Percentiles rank a stretch among this genome's conserved stretches.
Evolutionary conservation across 1,140 invertebrate genomes (phyloP).

Genomic region (Sycobia sp.): DNA sequence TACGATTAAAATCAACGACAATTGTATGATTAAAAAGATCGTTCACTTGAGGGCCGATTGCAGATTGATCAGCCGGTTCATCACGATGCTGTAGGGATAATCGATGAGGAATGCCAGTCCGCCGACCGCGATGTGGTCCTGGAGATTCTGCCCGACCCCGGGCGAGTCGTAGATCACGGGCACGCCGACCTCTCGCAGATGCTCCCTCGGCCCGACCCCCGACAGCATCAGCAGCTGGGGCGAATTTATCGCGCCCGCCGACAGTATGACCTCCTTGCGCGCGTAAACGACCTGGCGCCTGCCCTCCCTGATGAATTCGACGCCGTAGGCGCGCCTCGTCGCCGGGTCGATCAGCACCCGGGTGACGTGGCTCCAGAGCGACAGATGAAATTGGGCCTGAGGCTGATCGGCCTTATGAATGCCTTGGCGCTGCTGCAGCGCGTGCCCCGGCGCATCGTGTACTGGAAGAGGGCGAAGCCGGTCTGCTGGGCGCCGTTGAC

Average conservation of each 20-base stretch:
- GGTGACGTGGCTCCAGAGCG: slow-evolving; percentile 77
- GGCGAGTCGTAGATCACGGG: slow-evolving; percentile 73
- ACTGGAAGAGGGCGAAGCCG: slow-evolving; percentile 81
- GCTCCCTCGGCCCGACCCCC: slow-evolving; percentile 76
- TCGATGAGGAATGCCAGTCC: slow-evolving; percentile 82
- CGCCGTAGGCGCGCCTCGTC: slow-evolving; percentile 74
- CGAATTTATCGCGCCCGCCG: slow-evolving; percentile 77
- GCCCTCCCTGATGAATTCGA: slow-evolving; percentile 77
- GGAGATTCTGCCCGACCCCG: slow-evolving; percentile 79
- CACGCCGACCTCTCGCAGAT: slow-evolving; percentile 72
- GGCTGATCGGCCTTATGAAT: slow-evolving; percentile 75
- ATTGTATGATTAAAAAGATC: no score
- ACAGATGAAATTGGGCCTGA: slow-evolving; percentile 77
- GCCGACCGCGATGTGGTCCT: slow-evolving; percentile 82
- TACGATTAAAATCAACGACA: no score
- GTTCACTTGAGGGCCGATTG: slow-evolving; percentile 68
- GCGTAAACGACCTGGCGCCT: slow-evolving; percentile 70
- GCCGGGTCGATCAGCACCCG: slow-evolving; percentile 75
- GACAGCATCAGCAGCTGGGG: slow-evolving; percentile 86
- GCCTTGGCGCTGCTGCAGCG: slow-evolving; percentile 81
- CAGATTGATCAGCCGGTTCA: slow-evolving; percentile 76
- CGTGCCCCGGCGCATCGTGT: slow-evolving; percentile 78
- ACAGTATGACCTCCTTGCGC: slow-evolving; percentile 77
- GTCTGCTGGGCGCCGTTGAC: slow-evolving; percentile 81
- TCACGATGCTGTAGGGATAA: slow-evolving; percentile 75